Evolutionary conservation across 2,113 vertebrate genomes (phyloP), one percentile per base, ranked within the genome.

Genomic region (Collichthys lucidus): DNA sequence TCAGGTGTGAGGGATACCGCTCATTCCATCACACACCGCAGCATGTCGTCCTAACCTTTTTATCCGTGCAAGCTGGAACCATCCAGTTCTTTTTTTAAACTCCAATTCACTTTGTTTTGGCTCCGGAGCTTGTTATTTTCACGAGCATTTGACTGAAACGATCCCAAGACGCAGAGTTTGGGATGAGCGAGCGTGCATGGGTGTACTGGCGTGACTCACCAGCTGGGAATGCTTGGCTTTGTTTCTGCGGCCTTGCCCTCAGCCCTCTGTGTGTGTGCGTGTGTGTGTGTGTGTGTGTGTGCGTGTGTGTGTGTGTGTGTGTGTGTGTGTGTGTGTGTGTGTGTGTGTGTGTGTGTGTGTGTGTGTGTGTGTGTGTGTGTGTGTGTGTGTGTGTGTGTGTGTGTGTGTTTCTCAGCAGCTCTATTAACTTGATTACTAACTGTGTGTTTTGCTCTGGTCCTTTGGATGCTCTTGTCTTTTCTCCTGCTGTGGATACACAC

Each of bases 151-250:
- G 26, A 78, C 52, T 88, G 79, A 71, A 68, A 46, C 3, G 4
- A 83, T 85, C 74, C 84, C 67, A 62, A 80, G 49, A 63, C n/a
- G 12, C 63, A 29, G 74, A 60, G 61, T 79, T 88, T 74, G 83
- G 76, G 86, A 77, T 79, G 85, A 79, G 86, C 55, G 17, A 56
- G 74, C 47, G n/a, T 90, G 88, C 83, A 80, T 90, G 90, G 78
- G 60, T 76, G 79, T 76, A 69, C 87, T 74, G 65, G 79, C 19
- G 82, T 87, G 92, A 89, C 87, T 91, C 88, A 91, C 75, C 86
- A 85, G 76, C 87, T 79, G 90, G 87, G 91, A 92, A 91, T 90
- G 92, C 82, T 83, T 80, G 81, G 81, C 93, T 92, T 88, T 86
- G 74, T 91, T 83, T 90, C 83, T 68, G 79, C 71, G 24, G 77